phyloP scores from a whole-genome alignment of 2,888 invertebrate genomes.

The Phortica magna region DNA sequence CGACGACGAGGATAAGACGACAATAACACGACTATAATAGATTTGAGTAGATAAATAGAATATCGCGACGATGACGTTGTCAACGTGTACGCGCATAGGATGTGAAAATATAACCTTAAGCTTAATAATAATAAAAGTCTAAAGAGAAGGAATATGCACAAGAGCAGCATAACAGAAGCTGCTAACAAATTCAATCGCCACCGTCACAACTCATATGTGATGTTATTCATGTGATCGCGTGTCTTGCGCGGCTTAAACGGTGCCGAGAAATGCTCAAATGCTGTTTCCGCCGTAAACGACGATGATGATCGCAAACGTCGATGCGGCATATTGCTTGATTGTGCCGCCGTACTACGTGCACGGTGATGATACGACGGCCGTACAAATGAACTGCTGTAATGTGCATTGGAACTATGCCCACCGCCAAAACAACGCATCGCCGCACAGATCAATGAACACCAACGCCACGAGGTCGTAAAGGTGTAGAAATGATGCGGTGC shows the following conservation, averaged over 20 bases:
- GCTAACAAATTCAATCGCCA: conserved; percentile 17
- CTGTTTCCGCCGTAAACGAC: conserved; percentile 69
- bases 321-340: conserved; percentile 54
- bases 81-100: conserved; percentile 12
- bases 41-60: conserved; percentile 45
- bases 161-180: background rate
- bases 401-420: conserved; percentile 66
- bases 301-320: conserved; percentile 69
- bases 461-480: conserved; percentile 74
- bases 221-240: conserved; percentile 77
- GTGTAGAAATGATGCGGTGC: conserved; percentile 71
- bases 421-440: conserved; percentile 78
- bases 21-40: conserved; percentile 21
- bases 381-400: conserved; percentile 71
- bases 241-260: conserved; percentile 75
- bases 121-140: conserved; percentile 62
- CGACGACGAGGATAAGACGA: conserved; percentile 3
- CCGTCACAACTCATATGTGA: conserved; percentile 78
- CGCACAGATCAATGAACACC: conserved; percentile 77
- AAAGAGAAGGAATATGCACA: conserved; percentile 46
- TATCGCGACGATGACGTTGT: conserved; percentile 47
- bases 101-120: conserved; percentile 52
- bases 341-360: conserved; percentile 53
- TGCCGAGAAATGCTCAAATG: conserved; percentile 74
- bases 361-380: conserved; percentile 58